Conservation (phyloP, 2,113 vertebrate genomes). For the Naja naja region DNA sequence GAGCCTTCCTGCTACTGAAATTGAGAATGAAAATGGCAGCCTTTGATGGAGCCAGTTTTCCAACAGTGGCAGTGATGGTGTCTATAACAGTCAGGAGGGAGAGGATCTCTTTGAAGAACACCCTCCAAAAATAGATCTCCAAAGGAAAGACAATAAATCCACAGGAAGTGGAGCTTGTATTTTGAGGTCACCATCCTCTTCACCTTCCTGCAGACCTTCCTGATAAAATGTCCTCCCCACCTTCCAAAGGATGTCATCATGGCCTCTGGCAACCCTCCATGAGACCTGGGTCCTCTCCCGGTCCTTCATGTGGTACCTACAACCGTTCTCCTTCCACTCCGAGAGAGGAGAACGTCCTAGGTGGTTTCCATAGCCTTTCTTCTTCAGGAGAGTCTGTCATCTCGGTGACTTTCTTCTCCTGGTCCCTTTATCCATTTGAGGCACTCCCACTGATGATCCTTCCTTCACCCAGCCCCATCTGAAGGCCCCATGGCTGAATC, state of each 20-base stretch:
- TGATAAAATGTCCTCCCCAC: neutral
- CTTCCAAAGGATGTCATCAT: neutral
- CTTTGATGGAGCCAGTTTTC: neutral
- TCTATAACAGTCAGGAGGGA: neutral
- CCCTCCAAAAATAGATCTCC: neutral
- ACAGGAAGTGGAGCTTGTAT: neutral
- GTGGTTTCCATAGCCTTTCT: neutral
- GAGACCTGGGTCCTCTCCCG: no score
- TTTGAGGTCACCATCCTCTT: neutral
- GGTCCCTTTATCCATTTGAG: neutral
- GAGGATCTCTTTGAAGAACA: neutral
- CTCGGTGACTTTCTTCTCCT: neutral
- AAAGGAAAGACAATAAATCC: neutral
- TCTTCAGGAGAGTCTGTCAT: neutral
- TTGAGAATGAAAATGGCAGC: neutral
- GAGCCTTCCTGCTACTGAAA: neutral
- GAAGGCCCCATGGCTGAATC: neutral
- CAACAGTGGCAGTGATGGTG: neutral
- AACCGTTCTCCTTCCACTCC: no score
- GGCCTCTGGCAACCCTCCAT: neutral
- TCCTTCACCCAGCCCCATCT: neutral
- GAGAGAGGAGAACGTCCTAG: no score
- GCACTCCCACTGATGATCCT: no score
- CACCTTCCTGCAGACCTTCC: neutral
- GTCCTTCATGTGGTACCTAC: neutral